These are phyloP conservation scores for Phrynocephalus forsythii DNA, from an alignment of 2,797 vertebrate genomes.

Conservation along the genomic window DNA sequence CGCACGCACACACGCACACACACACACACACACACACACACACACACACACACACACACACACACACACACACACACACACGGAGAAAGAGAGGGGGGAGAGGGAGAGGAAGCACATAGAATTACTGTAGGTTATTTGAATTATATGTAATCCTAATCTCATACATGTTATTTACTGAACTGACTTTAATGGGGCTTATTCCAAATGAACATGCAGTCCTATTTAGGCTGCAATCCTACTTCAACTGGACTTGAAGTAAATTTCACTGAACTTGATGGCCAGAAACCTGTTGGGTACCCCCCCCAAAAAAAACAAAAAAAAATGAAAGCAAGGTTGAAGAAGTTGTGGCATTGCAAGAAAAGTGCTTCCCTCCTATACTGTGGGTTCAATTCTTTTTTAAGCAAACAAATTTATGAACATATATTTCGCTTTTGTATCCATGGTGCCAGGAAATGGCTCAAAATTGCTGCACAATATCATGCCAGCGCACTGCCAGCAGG, in stretches of 20 bases:
- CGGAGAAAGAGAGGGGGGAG: no score
- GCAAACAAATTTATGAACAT: no score
- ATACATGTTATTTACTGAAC: conserved; percentile 2
- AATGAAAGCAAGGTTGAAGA: no score
- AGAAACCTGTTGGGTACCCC: no score
- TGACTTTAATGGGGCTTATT: background rate
- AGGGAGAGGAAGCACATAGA: background rate
- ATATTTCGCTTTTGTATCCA: no score
- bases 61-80: background rate
- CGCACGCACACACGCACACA: background rate
- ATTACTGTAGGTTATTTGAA: background rate
- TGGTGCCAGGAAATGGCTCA: no score
- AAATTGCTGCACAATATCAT: no score
- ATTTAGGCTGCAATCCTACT: background rate
- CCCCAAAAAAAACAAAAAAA: no score
- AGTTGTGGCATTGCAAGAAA: conserved; percentile 49
- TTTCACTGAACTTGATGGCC: background rate
- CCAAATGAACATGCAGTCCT: background rate
- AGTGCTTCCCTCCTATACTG: conserved; percentile 67
- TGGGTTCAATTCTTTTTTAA: conserved; percentile 17
- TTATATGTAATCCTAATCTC: background rate
- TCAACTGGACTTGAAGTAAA: background rate
- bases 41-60: background rate
- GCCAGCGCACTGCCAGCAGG: no score
- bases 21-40: no score